Conservation (phyloP, 1,140 invertebrate species). For the Zaprionus nigranus region DNA sequence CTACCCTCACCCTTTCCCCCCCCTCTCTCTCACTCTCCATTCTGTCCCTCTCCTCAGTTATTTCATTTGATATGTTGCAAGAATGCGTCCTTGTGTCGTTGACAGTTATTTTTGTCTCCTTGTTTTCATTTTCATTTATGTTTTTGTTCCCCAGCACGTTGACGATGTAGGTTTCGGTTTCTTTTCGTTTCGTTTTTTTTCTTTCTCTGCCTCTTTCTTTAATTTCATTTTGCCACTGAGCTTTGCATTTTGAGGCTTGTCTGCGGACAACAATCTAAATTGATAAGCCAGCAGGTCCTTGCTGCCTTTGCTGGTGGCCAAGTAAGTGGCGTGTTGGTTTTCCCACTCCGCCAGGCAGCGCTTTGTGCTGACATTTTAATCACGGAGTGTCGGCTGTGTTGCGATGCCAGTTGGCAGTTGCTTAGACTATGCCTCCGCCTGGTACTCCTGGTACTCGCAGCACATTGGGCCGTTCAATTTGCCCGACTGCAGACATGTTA, state of each 20-base stretch:
- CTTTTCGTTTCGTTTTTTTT: conserved; percentile 9
- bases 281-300: conserved; percentile 53
- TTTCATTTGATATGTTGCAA: conserved; percentile 39
- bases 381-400: conserved; percentile 29
- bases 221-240: background rate
- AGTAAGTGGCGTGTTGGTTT: conserved; percentile 46
- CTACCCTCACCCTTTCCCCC: background rate
- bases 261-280: conserved; percentile 58
- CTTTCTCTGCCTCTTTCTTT: background rate
- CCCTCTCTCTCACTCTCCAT: background rate
- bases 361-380: conserved; percentile 75
- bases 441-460: conserved; percentile 4
- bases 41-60: conserved; percentile 22
- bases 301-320: conserved; percentile 8
- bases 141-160: background rate
- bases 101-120: conserved; percentile 43
- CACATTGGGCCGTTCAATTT: conserved; percentile 53
- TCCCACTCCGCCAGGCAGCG: conserved; percentile 1
- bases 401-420: background rate
- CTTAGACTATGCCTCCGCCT: background rate
- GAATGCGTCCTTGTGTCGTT: conserved; percentile 31
- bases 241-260: conserved; percentile 46
- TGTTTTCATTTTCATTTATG: conserved; percentile 26
- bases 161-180: conserved; percentile 6
- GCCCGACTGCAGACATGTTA: conserved; percentile 65